Percentiles rank a stretch among this genome's conserved stretches.
phyloP scores from a whole-genome alignment of 1,140 invertebrate species.

The Campoletis sonorensis region DNA sequence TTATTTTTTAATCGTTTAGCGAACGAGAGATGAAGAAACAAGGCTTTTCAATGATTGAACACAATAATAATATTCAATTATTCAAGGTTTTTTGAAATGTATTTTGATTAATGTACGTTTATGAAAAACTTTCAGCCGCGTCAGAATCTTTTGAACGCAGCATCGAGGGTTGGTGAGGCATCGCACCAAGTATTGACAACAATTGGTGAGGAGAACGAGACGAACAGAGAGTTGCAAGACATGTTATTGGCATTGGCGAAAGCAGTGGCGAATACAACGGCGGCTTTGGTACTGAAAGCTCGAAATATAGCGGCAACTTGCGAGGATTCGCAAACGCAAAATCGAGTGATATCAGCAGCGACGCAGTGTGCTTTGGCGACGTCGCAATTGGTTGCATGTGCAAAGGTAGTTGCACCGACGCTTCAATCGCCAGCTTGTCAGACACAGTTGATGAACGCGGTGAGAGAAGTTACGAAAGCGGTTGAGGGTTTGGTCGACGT shows the following conservation, averaged over 20 bases:
- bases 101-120: too few relatives aligned
- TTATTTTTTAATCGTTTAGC: too few relatives aligned
- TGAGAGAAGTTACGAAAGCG: constrained; percentile 93
- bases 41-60: too few relatives aligned
- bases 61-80: too few relatives aligned
- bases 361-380: constrained; percentile 98
- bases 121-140: constrained; percentile 81
- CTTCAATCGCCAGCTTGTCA: constrained; percentile 94
- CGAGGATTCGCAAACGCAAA: constrained; percentile 84
- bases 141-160: constrained; percentile 95
- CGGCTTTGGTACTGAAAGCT: constrained; percentile 94
- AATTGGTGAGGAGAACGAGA: constrained; percentile 93
- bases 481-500: constrained; percentile 94
- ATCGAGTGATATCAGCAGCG: constrained; percentile 94
- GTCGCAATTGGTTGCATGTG: constrained; percentile 97
- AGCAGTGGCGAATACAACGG: constrained; percentile 97
- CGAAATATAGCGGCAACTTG: constrained; percentile 95
- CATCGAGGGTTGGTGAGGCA: constrained; percentile 96
- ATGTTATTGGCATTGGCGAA: constrained; percentile 94
- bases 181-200: constrained; percentile 95
- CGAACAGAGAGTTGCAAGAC: constrained; percentile 88
- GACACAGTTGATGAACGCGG: constrained; percentile 94
- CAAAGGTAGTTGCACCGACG: constrained; percentile 93
- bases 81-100: too few relatives aligned
- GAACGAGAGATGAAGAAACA: too few relatives aligned